Percentiles rank a stretch among this genome's conserved stretches.
phyloP scores from a whole-genome alignment of 2,113 vertebrate genomes.

The Chinchilla lanigera region DNA sequence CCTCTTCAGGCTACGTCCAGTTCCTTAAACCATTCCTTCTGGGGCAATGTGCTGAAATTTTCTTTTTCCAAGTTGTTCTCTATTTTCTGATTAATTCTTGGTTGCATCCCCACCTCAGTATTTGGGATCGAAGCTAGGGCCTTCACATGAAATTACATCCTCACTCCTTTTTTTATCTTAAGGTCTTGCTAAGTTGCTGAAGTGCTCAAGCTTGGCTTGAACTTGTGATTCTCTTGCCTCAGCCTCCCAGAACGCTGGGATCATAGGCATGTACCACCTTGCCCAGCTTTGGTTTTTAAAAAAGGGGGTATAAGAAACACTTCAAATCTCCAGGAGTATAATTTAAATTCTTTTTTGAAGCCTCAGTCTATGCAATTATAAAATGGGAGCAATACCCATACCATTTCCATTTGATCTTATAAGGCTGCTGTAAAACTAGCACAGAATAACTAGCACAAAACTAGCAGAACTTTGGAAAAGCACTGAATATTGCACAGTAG shows the following conservation, averaged over 20 bases:
- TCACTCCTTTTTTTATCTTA: neutral
- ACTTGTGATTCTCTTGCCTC: neutral
- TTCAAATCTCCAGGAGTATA: neutral
- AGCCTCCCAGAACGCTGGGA: neutral
- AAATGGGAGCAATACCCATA: neutral
- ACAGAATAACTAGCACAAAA: too few relatives aligned
- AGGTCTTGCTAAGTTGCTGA: neutral
- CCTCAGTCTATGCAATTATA: neutral
- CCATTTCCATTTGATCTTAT: neutral
- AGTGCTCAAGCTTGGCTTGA: neutral
- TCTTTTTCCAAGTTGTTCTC: neutral
- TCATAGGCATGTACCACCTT: neutral
- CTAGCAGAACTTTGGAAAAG: neutral
- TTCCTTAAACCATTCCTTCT: neutral
- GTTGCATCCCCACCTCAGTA: neutral
- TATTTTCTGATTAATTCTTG: neutral
- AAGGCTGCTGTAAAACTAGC: neutral
- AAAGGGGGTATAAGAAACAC: neutral
- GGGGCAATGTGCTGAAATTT: neutral
- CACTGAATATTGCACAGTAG: neutral
- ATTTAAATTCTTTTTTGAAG: neutral
- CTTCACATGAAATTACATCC: neutral
- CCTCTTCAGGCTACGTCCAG: neutral
- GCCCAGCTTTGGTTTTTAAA: neutral
- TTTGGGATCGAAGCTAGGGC: neutral